Conservation (phyloP, 1,140 invertebrate species). For the Thrips palmi region DNA sequence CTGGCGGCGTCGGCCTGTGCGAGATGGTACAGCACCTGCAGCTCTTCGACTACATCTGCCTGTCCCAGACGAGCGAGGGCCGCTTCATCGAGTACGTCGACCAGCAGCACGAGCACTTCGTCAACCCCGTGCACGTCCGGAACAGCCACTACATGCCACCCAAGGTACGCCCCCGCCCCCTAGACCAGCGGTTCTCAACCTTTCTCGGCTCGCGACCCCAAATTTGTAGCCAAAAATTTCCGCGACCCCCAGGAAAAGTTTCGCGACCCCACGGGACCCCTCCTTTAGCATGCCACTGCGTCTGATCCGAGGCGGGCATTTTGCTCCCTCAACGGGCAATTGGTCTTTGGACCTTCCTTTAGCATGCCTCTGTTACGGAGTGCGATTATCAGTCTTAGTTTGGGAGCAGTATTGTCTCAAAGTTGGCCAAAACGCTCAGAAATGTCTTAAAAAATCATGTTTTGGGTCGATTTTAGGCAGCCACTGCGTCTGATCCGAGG, state of each 20-base stretch:
- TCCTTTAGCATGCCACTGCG: neutral
- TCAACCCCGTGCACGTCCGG: slow-evolving; percentile 43
- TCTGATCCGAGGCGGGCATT: neutral
- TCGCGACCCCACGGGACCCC: neutral
- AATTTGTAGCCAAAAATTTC: neutral
- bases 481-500: too few relatives aligned
- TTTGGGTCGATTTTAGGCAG: too few relatives aligned
- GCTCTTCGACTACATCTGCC: slow-evolving; percentile 65
- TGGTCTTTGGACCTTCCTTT: neutral
- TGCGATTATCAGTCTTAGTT: too few relatives aligned
- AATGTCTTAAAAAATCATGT: too few relatives aligned
- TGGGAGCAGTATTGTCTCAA: too few relatives aligned
- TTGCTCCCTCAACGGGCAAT: neutral
- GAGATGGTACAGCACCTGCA: slow-evolving; percentile 87
- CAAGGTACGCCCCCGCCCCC: slow-evolving; percentile 26
- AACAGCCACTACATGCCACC: slow-evolving; percentile 57
- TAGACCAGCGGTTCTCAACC: neutral
- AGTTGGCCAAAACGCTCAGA: too few relatives aligned
- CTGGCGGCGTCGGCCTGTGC: slow-evolving; percentile 79
- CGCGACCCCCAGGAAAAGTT: neutral
- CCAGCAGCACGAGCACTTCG: slow-evolving; percentile 77
- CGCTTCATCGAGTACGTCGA: slow-evolving; percentile 73
- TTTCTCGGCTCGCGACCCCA: neutral
- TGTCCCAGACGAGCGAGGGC: slow-evolving; percentile 47
- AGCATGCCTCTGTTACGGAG: too few relatives aligned